phyloP scores from a whole-genome alignment of 1,140 invertebrate species.

The Drosophila punjabiensis region DNA sequence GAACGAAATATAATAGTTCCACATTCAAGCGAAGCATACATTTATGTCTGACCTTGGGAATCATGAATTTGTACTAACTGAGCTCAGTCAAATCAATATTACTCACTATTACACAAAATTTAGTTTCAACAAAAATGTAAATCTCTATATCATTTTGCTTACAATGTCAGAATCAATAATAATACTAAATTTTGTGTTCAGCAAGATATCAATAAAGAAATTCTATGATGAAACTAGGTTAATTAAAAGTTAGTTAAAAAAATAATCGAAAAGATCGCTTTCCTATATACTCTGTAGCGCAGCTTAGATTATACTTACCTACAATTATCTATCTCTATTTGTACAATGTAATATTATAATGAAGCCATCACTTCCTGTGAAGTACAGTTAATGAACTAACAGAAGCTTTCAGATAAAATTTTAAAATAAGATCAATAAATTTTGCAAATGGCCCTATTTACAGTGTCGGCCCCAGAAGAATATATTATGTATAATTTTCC shows the following conservation, averaged over 20 bases:
- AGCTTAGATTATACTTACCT: neutral
- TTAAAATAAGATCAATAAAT: neutral
- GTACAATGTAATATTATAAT: neutral
- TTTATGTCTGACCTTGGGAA: neutral
- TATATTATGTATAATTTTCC: neutral
- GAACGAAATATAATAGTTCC: no score
- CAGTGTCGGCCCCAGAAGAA: neutral
- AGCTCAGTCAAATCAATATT: no score
- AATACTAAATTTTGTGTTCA: neutral
- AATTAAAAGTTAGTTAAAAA: neutral
- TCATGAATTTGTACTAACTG: neutral
- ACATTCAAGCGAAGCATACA: no score
- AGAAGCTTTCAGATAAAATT: neutral
- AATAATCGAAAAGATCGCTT: neutral
- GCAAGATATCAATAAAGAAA: neutral
- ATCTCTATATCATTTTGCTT: neutral
- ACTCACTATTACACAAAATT: neutral
- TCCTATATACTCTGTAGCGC: neutral
- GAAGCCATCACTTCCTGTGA: neutral
- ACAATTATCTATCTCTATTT: neutral
- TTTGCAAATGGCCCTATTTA: slow-evolving; percentile 7
- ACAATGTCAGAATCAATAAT: neutral
- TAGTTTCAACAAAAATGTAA: neutral
- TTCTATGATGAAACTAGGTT: neutral
- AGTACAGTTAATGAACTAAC: neutral